A percentile compares a stretch with the other conserved stretches of the same genome.
phyloP scores from a whole-genome alignment of 2,888 invertebrate species.

The Gymnoscelis rufifasciata region DNA sequence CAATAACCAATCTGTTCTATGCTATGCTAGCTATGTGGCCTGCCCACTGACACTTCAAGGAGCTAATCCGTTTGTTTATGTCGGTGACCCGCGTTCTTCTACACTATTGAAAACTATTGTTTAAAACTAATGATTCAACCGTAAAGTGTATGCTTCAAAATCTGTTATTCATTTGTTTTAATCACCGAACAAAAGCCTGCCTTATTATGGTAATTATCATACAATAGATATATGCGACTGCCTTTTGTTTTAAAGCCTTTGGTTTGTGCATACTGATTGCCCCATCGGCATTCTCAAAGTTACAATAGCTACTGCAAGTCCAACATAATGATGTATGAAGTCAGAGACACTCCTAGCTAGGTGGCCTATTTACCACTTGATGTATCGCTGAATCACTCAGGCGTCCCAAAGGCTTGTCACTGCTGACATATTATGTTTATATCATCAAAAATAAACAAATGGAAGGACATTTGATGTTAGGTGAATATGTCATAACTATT shows the following conservation, averaged over 20 bases:
- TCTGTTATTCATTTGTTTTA: background rate
- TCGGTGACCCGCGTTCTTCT: too few relatives aligned
- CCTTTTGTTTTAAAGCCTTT: constrained; percentile 35
- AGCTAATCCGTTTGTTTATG: too few relatives aligned
- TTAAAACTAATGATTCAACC: background rate
- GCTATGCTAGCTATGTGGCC: too few relatives aligned
- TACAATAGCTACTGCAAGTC: constrained; percentile 53
- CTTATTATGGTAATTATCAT: constrained; percentile 35
- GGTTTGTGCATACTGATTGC: constrained; percentile 27
- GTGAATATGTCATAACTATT: background rate
- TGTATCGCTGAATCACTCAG: constrained; percentile 42
- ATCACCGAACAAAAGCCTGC: constrained; percentile 4
- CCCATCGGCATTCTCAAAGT: constrained; percentile 42
- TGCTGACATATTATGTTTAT: constrained; percentile 8
- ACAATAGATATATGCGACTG: constrained; percentile 34
- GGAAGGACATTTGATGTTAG: too few relatives aligned
- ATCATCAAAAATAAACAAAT: too few relatives aligned
- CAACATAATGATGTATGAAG: constrained; percentile 47
- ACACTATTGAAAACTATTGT: background rate
- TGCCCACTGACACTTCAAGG: too few relatives aligned
- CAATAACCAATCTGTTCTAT: too few relatives aligned
- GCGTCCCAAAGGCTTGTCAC: constrained; percentile 33
- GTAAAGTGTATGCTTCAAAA: background rate
- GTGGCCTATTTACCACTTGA: constrained; percentile 53
- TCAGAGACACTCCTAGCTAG: constrained; percentile 54